A percentile compares a stretch with the other conserved stretches of the same genome.
These are phyloP conservation scores for Callipepla squamata DNA, from an alignment of 2,113 vertebrate genomes.

Conservation along the genomic window DNA sequence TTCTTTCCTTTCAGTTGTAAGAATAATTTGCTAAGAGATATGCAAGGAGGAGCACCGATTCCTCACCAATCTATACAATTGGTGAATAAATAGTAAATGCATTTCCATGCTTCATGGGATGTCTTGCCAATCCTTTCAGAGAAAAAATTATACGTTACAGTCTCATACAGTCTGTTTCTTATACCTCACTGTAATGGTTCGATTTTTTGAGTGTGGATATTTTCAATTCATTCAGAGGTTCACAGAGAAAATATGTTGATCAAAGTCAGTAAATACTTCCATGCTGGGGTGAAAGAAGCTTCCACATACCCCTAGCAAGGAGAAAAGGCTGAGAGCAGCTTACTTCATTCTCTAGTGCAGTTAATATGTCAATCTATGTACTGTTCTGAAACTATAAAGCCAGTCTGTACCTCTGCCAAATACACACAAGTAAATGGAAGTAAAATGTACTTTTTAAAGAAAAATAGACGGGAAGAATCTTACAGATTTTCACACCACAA, in stretches of 20 bases:
- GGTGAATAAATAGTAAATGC: not conserved
- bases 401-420: not conserved
- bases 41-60: not conserved
- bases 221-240: not conserved
- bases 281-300: not conserved
- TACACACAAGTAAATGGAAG: not conserved
- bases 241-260: not conserved
- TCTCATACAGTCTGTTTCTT: not conserved
- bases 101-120: not conserved
- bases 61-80: not conserved
- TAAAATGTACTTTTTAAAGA: not conserved
- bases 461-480: not conserved
- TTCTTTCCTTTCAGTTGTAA: not conserved
- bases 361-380: not conserved
- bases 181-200: not conserved
- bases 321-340: not conserved
- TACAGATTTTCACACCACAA: not conserved
- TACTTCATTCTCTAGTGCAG: not conserved
- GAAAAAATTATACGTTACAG: not conserved
- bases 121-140: not conserved
- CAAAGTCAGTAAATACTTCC: not conserved
- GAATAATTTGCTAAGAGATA: not conserved
- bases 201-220: not conserved
- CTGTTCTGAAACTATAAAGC: not conserved
- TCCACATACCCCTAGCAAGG: not conserved